Base-by-base conservation (phyloP, 2,888 invertebrate genomes). In the Aphidius colemani region DNA sequence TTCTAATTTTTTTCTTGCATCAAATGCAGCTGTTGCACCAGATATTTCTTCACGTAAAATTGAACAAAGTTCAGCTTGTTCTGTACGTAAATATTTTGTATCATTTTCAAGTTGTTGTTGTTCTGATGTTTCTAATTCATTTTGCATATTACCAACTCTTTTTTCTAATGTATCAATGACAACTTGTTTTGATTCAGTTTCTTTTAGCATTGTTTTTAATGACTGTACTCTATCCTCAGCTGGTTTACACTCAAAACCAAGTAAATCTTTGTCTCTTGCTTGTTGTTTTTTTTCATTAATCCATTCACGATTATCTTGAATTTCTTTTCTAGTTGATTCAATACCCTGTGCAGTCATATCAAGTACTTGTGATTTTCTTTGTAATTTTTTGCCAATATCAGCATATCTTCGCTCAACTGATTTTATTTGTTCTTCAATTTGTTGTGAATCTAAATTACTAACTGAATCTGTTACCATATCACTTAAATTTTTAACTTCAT, bases 401-500 rank as follows among this genome's bases (percentile, higher is more conserved):
- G 90, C 91, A 75, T 93, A 91, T 67, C 93, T 87, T 69, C 95
- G 87, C 77, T 96, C 95, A 0, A 93, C 86, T 0, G 92, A 90
- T 79, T 93, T 94, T 79, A 93, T 86, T 82, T 93, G 93, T 79
- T 95, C 95, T 78, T 95, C 94, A 2, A 95, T 90, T 84, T 95
- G 95, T 78, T 95, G 94, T 0, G 92, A 91, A 78, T 95, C 95
- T 69, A 95, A 84, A 80, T 94, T 94, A 79, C 92, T 94, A 9
- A 94, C 92, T 40, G 92, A 89, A 67, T 92, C 90, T 64, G 89
- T 89, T 7, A 94, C 91, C 78, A 89, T 86, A 1, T 87, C 85
- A 1, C 90, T 90, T 57, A 92, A 86, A 53, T 85, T 80, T 78
- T 91, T 92, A 0, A 93, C 87, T 66, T 88, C 88, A 49, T 89